Percentiles rank a stretch among this genome's conserved stretches.
Evolutionary conservation across 1,140 invertebrate genomes (phyloP).

Genomic region (Sarcophaga bullata): DNA sequence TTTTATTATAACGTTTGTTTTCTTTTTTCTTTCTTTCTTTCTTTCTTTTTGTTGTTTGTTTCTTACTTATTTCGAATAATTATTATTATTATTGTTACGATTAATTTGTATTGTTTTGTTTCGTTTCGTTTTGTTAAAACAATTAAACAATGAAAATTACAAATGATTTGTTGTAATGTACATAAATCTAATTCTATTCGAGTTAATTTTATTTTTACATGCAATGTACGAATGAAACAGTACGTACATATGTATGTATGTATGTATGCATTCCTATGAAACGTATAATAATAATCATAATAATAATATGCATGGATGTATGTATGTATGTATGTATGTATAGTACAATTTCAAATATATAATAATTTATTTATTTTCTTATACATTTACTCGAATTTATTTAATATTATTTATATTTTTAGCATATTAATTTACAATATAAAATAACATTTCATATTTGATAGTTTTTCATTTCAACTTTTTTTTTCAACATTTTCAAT

Average conservation of each 20-base stretch:
- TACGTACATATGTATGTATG: not conserved
- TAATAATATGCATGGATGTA: not conserved
- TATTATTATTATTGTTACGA: slow-evolving; percentile 9
- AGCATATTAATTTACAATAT: not conserved
- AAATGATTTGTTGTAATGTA: not conserved
- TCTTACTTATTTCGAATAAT: not conserved
- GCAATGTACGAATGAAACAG: no score
- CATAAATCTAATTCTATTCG: not conserved
- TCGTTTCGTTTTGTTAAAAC: not conserved
- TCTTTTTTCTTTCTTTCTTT: no score
- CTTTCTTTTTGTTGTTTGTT: no score
- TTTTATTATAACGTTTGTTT: not conserved
- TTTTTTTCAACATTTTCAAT: not conserved
- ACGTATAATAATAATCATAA: not conserved
- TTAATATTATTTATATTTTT: not conserved
- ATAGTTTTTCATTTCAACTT: slow-evolving; percentile 6
- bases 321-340: not conserved
- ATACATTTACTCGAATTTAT: not conserved
- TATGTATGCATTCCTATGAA: not conserved
- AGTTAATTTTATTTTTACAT: not conserved
- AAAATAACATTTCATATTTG: slow-evolving; percentile 18
- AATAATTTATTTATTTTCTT: not conserved
- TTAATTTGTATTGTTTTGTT: not conserved
- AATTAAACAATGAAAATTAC: not conserved
- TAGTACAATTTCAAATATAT: no score